Conservation (phyloP, 2,888 invertebrate species). For the Amblyjoppa proteus region DNA sequence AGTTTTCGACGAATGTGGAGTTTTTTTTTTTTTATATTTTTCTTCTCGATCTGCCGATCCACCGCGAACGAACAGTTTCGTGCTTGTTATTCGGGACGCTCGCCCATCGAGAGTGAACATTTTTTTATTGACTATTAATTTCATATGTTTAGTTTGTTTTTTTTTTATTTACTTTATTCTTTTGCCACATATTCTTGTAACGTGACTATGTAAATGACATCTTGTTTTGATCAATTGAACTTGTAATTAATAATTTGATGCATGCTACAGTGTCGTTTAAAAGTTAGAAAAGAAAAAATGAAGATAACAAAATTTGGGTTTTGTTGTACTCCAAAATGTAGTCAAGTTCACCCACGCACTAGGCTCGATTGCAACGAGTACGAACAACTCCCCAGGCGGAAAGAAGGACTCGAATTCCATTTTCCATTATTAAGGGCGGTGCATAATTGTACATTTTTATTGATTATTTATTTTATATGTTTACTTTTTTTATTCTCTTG, state of each 20-base stretch:
- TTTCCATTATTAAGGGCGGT: slow-evolving; percentile 24
- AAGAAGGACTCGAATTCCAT: neutral
- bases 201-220: too few species aligned
- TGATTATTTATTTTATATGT: too few species aligned
- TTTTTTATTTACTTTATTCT: too few species aligned
- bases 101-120: neutral
- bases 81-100: neutral
- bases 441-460: neutral
- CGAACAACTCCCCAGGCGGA: neutral
- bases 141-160: neutral
- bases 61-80: neutral
- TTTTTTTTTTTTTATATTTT: neutral
- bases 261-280: too few species aligned
- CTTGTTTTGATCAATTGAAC: too few species aligned
- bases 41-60: neutral
- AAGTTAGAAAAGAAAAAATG: too few species aligned
- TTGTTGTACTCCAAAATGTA: neutral
- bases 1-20: slow-evolving; percentile 12
- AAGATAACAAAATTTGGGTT: too few species aligned
- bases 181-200: too few species aligned
- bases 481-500: too few species aligned
- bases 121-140: neutral
- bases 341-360: neutral
- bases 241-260: too few species aligned
- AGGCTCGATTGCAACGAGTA: neutral